phyloP scores from a whole-genome alignment of 2,113 vertebrate genomes.

The Gymnorhina tibicen region DNA sequence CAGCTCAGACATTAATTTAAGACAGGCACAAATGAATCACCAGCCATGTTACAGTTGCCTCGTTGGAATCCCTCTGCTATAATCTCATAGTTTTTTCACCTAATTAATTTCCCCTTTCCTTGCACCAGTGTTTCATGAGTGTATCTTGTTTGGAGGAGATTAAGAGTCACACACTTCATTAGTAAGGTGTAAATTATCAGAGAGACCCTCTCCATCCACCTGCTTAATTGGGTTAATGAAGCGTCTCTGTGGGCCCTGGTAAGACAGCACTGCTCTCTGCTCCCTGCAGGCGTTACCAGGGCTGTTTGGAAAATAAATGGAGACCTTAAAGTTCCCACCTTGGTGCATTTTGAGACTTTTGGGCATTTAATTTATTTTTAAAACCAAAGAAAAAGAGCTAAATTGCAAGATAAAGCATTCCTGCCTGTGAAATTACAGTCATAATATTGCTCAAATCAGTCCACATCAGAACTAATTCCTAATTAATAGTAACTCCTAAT shows the following conservation, averaged over 20 bases:
- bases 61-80: conserved; percentile 81
- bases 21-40: conserved; percentile 72
- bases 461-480: neutral
- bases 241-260: conserved; percentile 76
- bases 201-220: conserved; percentile 85
- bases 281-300: conserved; percentile 61
- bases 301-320: conserved; percentile 56
- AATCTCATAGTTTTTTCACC: conserved; percentile 88
- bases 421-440: neutral
- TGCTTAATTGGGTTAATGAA: conserved; percentile 92
- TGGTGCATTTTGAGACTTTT: neutral
- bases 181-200: conserved; percentile 91
- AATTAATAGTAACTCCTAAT: neutral
- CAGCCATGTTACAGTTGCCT: conserved; percentile 79
- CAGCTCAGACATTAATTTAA: conserved; percentile 72
- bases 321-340: conserved; percentile 51
- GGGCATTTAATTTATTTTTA: neutral
- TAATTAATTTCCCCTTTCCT: conserved; percentile 91
- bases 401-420: neutral
- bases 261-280: conserved; percentile 64
- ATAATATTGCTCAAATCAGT: neutral
- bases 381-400: neutral
- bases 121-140: conserved; percentile 84
- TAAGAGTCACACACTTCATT: conserved; percentile 89
- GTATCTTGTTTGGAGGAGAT: conserved; percentile 91